Percentiles rank a stretch among this genome's conserved stretches.
Conservation (phyloP, 1,140 invertebrate species). For the Ridgeia piscesae region DNA sequence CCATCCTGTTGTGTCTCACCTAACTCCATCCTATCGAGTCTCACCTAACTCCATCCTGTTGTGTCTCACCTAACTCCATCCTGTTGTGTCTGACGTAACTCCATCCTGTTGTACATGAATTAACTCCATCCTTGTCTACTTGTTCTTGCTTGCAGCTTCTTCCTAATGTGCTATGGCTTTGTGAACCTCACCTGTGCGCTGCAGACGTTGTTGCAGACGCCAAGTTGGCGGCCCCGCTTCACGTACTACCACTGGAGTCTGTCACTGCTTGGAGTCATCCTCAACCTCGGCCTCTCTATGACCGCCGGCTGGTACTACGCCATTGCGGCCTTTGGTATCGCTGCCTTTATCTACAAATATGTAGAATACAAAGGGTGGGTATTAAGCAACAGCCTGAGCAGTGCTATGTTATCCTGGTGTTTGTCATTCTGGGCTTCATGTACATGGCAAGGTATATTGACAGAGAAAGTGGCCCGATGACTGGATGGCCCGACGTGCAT, state of each 20-base stretch:
- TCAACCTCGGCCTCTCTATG: conserved; percentile 96
- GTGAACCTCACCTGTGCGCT: conserved; percentile 97
- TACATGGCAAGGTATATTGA: too few relatives aligned
- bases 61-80: too few relatives aligned
- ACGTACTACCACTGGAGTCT: conserved; percentile 95
- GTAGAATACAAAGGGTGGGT: conserved; percentile 30
- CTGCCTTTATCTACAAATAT: conserved; percentile 63
- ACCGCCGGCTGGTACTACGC: conserved; percentile 98
- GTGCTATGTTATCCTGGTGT: background rate
- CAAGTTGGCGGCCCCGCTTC: conserved; percentile 97
- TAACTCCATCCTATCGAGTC: too few relatives aligned
- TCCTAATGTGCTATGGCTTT: conserved; percentile 99
- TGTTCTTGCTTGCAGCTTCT: conserved; percentile 69
- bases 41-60: too few relatives aligned
- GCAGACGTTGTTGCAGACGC: conserved; percentile 88
- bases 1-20: too few relatives aligned
- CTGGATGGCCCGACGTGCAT: too few relatives aligned
- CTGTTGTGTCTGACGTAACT: too few relatives aligned
- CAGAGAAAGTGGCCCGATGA: too few relatives aligned
- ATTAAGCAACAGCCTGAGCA: background rate
- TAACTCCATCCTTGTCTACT: background rate
- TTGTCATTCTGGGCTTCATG: background rate
- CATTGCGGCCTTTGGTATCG: conserved; percentile 89
- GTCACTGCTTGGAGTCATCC: conserved; percentile 80
- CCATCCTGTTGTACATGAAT: too few relatives aligned